These are phyloP conservation scores for Belgica antarctica DNA, from an alignment of 2,888 invertebrate species.

Conservation along the genomic window DNA sequence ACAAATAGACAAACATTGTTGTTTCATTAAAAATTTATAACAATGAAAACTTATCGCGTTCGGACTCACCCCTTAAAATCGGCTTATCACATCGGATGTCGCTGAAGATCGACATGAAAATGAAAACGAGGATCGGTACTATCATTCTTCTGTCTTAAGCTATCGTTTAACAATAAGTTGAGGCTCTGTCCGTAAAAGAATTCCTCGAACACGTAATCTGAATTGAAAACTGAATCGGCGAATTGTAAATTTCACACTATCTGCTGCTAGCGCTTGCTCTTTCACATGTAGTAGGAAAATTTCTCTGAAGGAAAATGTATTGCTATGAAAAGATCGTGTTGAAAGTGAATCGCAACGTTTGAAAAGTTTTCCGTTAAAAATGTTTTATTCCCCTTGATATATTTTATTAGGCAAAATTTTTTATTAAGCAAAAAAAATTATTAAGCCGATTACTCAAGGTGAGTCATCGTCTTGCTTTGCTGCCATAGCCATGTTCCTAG, in stretches of 20 bases:
- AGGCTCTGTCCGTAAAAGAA: neutral
- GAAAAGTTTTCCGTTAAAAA: too few relatives aligned
- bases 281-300: too few relatives aligned
- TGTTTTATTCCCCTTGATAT: too few relatives aligned
- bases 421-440: neutral
- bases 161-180: neutral
- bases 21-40: neutral
- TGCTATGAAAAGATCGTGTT: too few relatives aligned
- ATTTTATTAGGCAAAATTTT: neutral
- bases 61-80: conserved; percentile 40
- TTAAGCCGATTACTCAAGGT: neutral
- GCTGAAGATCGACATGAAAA: conserved; percentile 23
- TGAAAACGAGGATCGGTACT: conserved; percentile 21
- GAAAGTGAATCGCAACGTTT: too few relatives aligned
- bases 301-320: too few relatives aligned
- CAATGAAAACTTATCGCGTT: too few relatives aligned
- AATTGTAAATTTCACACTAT: too few relatives aligned
- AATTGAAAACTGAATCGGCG: too few relatives aligned
- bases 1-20: neutral
- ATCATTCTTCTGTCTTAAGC: neutral
- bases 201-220: neutral
- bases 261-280: too few relatives aligned
- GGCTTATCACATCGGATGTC: conserved; percentile 32
- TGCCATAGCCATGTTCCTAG: conserved; percentile 46
- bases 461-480: conserved; percentile 45